Evolutionary conservation across 1,140 invertebrate genomes (phyloP).

Genomic region (Drosophila sp.): DNA sequence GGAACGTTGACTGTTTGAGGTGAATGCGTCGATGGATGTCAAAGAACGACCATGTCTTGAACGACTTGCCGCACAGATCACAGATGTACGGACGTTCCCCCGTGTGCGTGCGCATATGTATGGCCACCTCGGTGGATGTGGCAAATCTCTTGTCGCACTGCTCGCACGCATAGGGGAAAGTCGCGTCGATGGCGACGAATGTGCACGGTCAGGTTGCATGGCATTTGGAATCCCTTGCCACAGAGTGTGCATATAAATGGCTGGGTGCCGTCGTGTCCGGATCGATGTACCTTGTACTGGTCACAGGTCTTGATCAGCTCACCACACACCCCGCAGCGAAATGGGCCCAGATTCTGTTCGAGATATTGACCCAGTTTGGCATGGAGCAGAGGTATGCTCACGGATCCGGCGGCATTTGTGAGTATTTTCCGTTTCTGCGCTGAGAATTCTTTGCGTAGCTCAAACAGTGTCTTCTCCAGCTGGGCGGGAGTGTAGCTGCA

Average conservation of each 20-base stretch:
- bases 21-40: slow-evolving; percentile 77
- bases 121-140: slow-evolving; percentile 78
- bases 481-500: slow-evolving; percentile 43
- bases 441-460: slow-evolving; percentile 73
- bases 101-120: slow-evolving; percentile 70
- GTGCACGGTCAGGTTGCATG: slow-evolving; percentile 77
- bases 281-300: slow-evolving; percentile 77
- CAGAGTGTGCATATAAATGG: slow-evolving; percentile 79
- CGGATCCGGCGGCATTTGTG: slow-evolving; percentile 27
- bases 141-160: slow-evolving; percentile 76
- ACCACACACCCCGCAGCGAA: slow-evolving; percentile 69
- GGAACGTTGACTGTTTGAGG: slow-evolving; percentile 80
- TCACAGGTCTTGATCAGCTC: slow-evolving; percentile 76
- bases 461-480: slow-evolving; percentile 74
- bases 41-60: slow-evolving; percentile 82
- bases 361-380: slow-evolving; percentile 69
- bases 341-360: slow-evolving; percentile 72
- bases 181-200: slow-evolving; percentile 71
- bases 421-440: slow-evolving; percentile 68
- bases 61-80: slow-evolving; percentile 76
- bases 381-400: slow-evolving; percentile 63
- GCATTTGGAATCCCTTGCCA: slow-evolving; percentile 80
- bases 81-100: slow-evolving; percentile 76
- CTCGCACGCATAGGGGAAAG: slow-evolving; percentile 77
- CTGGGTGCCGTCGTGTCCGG: slow-evolving; percentile 70